A percentile compares a stretch with the other conserved stretches of the same genome.
Evolutionary conservation across 2,797 vertebrate genomes (phyloP).

Genomic region (Eidolon dupreanum): DNA sequence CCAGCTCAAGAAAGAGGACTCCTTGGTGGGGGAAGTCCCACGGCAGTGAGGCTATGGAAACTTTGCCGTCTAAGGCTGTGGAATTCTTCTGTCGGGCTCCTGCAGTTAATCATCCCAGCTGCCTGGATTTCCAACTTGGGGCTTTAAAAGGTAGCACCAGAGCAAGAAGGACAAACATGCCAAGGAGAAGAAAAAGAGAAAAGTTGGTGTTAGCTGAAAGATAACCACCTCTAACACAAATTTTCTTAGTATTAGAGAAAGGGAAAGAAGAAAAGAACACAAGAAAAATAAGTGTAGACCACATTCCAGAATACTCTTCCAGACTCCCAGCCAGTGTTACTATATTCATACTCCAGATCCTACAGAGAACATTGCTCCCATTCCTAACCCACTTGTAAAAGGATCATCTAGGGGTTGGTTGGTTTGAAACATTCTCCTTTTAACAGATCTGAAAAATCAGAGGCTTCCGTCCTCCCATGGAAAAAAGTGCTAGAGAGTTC

Average conservation of each 20-base stretch:
- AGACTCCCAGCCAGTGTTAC: not conserved
- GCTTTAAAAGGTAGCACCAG: conserved; percentile 84
- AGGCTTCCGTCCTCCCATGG: too few species aligned
- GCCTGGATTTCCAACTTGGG: conserved; percentile 72
- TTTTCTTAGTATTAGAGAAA: not conserved
- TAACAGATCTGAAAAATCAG: too few species aligned
- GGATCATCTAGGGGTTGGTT: not conserved
- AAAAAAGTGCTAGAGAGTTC: too few species aligned
- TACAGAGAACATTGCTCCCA: not conserved
- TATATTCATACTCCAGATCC: not conserved
- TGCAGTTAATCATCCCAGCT: conserved; percentile 84
- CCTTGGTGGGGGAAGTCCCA: conserved; percentile 57
- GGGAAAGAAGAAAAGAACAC: not conserved
- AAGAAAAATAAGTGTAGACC: not conserved
- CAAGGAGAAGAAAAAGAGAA: conserved; percentile 3
- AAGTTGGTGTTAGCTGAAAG: not conserved
- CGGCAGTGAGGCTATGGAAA: conserved; percentile 81
- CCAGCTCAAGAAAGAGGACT: conserved; percentile 66
- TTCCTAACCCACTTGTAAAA: not conserved
- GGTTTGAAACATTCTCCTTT: conserved; percentile 10
- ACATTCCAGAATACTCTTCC: not conserved
- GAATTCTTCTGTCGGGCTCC: conserved; percentile 83
- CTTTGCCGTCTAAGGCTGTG: conserved; percentile 89
- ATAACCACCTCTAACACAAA: not conserved
- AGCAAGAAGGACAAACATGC: conserved; percentile 61